Percentiles rank a stretch among this genome's conserved stretches.
Conservation (phyloP, 1,140 invertebrate species). For the Calliopsis andreniformis region DNA sequence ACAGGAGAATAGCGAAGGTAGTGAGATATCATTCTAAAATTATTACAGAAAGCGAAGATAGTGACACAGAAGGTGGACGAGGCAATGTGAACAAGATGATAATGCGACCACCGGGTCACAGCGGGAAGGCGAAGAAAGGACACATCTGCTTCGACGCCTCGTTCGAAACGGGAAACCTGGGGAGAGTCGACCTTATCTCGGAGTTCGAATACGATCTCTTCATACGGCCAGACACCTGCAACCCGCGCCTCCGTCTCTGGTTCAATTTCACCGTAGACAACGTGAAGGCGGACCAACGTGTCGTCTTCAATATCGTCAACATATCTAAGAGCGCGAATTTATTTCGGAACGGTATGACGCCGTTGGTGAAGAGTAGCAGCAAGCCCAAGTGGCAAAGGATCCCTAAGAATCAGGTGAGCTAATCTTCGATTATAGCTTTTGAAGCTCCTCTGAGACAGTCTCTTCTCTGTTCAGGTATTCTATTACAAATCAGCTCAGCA, state of each 20-base stretch:
- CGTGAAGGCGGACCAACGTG: constrained; percentile 95
- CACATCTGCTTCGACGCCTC: constrained; percentile 98
- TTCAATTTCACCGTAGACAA: constrained; percentile 99
- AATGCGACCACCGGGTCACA: constrained; percentile 95
- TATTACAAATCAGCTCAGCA: constrained; percentile 96
- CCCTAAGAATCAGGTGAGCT: constrained; percentile 86
- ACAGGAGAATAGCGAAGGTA: no score
- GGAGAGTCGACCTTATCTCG: constrained; percentile 95
- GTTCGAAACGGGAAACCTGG: constrained; percentile 98
- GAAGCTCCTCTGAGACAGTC: neutral
- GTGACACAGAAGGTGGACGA: constrained; percentile 95
- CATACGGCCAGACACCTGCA: constrained; percentile 97
- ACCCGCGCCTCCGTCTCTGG: constrained; percentile 96
- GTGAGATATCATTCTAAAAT: no score
- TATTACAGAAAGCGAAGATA: constrained; percentile 94
- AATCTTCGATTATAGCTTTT: no score
- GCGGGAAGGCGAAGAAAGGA: constrained; percentile 95
- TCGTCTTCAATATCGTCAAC: constrained; percentile 99
- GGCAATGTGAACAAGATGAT: constrained; percentile 96
- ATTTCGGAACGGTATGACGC: constrained; percentile 95
- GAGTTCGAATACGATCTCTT: constrained; percentile 98
- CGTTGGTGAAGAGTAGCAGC: constrained; percentile 94
- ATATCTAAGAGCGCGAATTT: constrained; percentile 95
- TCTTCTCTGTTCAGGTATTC: constrained; percentile 86
- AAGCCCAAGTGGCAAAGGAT: constrained; percentile 93